Evolutionary conservation across 2,113 vertebrate species (phyloP).

Genomic region (Barbus barbus): DNA sequence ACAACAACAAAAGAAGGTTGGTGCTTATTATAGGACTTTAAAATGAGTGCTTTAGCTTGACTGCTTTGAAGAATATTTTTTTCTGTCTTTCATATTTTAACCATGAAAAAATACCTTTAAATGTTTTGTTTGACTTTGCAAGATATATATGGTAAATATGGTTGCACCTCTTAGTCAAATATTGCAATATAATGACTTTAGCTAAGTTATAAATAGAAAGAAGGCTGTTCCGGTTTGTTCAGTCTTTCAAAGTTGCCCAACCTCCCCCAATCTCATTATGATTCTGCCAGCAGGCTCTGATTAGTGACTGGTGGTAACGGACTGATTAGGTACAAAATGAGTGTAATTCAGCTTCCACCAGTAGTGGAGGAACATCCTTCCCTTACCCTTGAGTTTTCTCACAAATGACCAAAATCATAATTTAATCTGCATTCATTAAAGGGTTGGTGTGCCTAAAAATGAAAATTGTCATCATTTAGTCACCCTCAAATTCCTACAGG

Average conservation of each 20-base stretch:
- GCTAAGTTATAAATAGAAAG: neutral
- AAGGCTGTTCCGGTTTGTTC: neutral
- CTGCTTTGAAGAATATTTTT: neutral
- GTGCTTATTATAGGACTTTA: neutral
- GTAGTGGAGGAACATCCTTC: neutral
- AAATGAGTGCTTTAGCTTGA: neutral
- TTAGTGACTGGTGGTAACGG: neutral
- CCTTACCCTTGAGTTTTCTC: slow-evolving; percentile 30
- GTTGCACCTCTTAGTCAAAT: slow-evolving; percentile 8
- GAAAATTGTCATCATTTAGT: neutral
- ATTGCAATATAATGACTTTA: neutral
- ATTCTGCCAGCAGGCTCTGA: slow-evolving; percentile 25
- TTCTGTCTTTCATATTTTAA: neutral
- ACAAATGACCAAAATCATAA: neutral
- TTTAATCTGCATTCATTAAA: neutral
- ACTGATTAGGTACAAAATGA: slow-evolving; percentile 28
- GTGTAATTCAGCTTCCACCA: slow-evolving; percentile 16
- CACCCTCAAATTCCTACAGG: neutral
- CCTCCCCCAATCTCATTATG: slow-evolving; percentile 26
- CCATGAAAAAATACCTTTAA: neutral
- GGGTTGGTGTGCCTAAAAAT: neutral
- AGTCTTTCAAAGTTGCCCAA: slow-evolving; percentile 3
- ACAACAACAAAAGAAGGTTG: neutral
- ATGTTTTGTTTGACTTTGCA: neutral
- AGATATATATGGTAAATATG: neutral